Evolutionary conservation across 2,113 vertebrate species (phyloP), one percentile per base, ranked within the genome.

Genomic region (Lethenteron camtschaticum): DNA sequence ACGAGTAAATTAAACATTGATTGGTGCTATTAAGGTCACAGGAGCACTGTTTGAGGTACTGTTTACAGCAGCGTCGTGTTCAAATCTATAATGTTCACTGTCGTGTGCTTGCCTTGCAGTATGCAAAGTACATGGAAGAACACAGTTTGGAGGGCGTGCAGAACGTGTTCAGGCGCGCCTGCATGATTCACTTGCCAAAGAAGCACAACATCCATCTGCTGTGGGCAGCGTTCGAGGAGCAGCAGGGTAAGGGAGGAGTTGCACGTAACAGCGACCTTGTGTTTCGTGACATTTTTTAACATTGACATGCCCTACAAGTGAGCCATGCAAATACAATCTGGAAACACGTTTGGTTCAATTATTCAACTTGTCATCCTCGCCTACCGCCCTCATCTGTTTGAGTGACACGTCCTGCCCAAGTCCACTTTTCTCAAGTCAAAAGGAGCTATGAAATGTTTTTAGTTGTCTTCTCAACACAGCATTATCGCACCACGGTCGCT

Each of bases 71-170:
- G 41, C 41, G 41, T 41, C 41, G 41, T 41, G 41, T 41, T 3
- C 41, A 41, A 41, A 41, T 41, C 41, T 41, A 41, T 41, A 41
- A 41, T 41, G 41, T 41, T 4, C 41, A 41, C 41, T 41, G 41
- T 41, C 24, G 24, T 41, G 41, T 41, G 41, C 41, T 41, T 41
- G 41, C 41, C 41, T 41, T 82, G 75, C 87, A 80, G 94, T 99
- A 96, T 79, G 92, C 88, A 80, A 96, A 96, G 83, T 99, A 97
- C 82, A 86, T 99, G 85, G 94, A 99, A 83, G 84, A 84, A 79
- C 91, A 90, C 83, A 94, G 89, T 80, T 86, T 78, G 18, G 95
- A 99, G 75, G 89, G 87, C 58, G 89, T 90, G 78, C 82, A 89
- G 74, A 89, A 99, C 75, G 84, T 97, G 78, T 97, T 85, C 85